A percentile compares a stretch with the other conserved stretches of the same genome.
Evolutionary conservation across 2,797 vertebrate species (phyloP).

Genomic region (Pogoniulus pusillus): DNA sequence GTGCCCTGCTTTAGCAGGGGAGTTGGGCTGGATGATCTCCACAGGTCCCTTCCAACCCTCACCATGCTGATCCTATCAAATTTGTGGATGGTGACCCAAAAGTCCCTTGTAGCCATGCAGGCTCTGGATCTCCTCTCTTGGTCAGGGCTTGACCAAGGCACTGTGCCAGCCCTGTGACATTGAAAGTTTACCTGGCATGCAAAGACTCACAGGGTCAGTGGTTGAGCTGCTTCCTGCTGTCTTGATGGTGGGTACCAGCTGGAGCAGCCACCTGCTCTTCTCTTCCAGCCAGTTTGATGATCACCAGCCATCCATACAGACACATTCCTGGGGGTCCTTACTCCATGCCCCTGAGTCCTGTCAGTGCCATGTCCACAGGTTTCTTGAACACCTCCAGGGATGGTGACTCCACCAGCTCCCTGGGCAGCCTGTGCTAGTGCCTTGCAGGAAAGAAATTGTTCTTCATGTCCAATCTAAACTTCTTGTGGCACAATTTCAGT

Average conservation of each 20-base stretch:
- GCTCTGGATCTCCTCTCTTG: not conserved
- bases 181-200: fast-evolving
- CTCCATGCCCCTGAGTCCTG: not conserved
- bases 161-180: not conserved
- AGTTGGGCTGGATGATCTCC: too few relatives aligned
- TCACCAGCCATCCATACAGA: not conserved
- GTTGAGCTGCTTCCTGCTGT: not conserved
- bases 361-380: too few relatives aligned
- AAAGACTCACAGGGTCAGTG: fast-evolving
- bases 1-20: too few relatives aligned
- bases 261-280: constrained; percentile 8
- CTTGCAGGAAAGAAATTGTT: too few relatives aligned
- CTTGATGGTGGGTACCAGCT: not conserved
- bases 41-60: too few relatives aligned
- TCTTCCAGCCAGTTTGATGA: not conserved
- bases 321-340: fast-evolving
- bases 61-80: not conserved
- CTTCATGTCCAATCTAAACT: too few relatives aligned
- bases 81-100: not conserved
- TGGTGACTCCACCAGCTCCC: too few relatives aligned
- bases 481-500: too few relatives aligned
- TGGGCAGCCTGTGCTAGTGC: too few relatives aligned
- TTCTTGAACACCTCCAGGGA: too few relatives aligned
- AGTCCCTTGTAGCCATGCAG: not conserved
- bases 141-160: fast-evolving